Percentiles rank a stretch among this genome's conserved stretches.
Evolutionary conservation across 2,797 vertebrate genomes (phyloP).

Genomic region (Siniperca undulata): DNA sequence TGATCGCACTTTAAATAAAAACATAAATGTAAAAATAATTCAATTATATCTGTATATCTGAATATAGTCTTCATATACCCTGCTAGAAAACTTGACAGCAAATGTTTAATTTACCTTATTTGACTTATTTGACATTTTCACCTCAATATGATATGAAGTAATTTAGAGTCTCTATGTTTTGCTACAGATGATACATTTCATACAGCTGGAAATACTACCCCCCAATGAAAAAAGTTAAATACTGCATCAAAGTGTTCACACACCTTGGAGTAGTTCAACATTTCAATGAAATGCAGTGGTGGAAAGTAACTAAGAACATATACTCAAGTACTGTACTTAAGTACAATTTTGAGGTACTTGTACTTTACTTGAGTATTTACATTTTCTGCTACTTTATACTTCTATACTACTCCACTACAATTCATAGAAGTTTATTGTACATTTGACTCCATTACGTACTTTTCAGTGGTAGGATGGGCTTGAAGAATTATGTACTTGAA

Average conservation of each 20-base stretch:
- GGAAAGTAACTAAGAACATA: neutral
- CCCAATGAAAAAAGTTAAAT: neutral
- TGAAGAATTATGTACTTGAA: neutral
- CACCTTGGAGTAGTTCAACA: neutral
- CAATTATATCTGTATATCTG: neutral
- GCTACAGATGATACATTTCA: neutral
- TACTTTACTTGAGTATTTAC: neutral
- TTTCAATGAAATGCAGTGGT: neutral
- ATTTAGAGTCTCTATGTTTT: neutral
- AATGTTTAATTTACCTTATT: neutral
- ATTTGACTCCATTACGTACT: no score
- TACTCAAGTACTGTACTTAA: neutral
- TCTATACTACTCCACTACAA: neutral
- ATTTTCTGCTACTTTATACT: neutral
- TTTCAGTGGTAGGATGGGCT: neutral
- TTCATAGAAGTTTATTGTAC: no score
- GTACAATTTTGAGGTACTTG: neutral
- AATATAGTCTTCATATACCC: neutral
- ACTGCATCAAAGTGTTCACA: neutral
- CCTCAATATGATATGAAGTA: neutral
- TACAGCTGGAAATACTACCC: neutral
- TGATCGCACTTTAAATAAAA: no score
- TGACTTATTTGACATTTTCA: neutral
- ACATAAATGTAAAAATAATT: neutral
- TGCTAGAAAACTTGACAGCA: neutral